phyloP scores from a whole-genome alignment of 2,113 vertebrate species.

The Python bivittatus region DNA sequence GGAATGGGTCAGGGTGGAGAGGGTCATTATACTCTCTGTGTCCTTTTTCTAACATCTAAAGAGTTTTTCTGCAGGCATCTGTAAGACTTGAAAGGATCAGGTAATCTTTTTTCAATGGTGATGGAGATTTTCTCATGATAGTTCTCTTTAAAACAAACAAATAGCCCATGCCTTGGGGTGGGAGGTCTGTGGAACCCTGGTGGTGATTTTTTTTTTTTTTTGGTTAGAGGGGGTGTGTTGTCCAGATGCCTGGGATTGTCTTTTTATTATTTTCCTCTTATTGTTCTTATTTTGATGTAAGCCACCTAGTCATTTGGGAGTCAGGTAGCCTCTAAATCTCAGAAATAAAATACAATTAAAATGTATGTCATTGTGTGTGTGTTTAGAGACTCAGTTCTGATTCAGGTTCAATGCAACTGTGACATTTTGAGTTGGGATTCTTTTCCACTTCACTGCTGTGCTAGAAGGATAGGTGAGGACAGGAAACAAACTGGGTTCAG shows the following conservation, averaged over 20 bases:
- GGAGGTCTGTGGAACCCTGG: not conserved
- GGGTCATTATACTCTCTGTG: not conserved
- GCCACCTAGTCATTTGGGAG: too few species aligned
- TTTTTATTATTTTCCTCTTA: not conserved
- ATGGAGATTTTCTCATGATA: not conserved
- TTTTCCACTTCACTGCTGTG: not conserved
- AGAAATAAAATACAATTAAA: too few species aligned
- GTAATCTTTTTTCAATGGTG: not conserved
- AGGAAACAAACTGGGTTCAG: not conserved
- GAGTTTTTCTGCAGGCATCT: not conserved
- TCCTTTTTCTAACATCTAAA: not conserved
- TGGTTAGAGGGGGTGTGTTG: not conserved
- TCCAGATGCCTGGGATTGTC: not conserved
- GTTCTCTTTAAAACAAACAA: not conserved
- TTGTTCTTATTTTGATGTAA: not conserved
- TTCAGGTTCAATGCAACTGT: not conserved
- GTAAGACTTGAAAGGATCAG: not conserved
- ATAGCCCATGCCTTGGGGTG: not conserved
- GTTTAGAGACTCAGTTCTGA: not conserved
- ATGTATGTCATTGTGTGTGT: too few species aligned
- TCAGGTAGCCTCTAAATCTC: too few species aligned
- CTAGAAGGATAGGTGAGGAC: not conserved
- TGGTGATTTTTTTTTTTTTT: not conserved
- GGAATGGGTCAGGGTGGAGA: not conserved
- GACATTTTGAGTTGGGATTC: not conserved